Evolutionary conservation across 2,888 invertebrate species (phyloP).

Genomic region (Furcula furcula): DNA sequence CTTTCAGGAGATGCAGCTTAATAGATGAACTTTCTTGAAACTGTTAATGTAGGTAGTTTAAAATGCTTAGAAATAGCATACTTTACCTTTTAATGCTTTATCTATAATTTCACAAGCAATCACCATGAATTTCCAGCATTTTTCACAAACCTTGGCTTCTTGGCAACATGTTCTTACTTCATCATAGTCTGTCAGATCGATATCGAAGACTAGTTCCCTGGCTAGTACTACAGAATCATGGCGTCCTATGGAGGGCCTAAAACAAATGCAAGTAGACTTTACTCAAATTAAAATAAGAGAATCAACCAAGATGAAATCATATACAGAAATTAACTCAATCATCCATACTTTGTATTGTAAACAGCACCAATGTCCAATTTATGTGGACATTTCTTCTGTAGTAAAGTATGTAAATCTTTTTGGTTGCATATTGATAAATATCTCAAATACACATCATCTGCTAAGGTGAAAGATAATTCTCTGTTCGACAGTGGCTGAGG

Average conservation of each 20-base stretch:
- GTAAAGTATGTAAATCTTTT: constrained; percentile 90
- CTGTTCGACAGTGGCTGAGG: constrained; percentile 85
- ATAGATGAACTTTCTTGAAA: no score
- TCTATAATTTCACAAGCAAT: constrained; percentile 96
- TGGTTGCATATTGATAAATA: constrained; percentile 92
- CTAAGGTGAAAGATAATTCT: constrained; percentile 97
- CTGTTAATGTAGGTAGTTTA: no score
- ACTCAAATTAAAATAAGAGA: background rate
- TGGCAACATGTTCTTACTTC: constrained; percentile 95
- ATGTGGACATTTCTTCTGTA: constrained; percentile 90
- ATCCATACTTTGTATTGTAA: constrained; percentile 83
- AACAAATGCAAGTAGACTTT: constrained; percentile 30
- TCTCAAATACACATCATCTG: constrained; percentile 95
- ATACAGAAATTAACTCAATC: background rate
- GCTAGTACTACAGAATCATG: constrained; percentile 82
- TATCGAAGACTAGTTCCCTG: constrained; percentile 98
- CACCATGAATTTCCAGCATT: constrained; percentile 98
- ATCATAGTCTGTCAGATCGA: constrained; percentile 99
- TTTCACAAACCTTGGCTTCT: constrained; percentile 94
- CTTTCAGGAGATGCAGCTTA: no score
- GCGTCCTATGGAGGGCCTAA: constrained; percentile 81
- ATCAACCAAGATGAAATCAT: background rate
- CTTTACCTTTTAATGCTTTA: constrained; percentile 87
- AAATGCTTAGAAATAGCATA: background rate
- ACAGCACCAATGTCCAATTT: constrained; percentile 99